phyloP scores from a whole-genome alignment of 2,113 vertebrate species.

The Psephotus haematonotus region DNA sequence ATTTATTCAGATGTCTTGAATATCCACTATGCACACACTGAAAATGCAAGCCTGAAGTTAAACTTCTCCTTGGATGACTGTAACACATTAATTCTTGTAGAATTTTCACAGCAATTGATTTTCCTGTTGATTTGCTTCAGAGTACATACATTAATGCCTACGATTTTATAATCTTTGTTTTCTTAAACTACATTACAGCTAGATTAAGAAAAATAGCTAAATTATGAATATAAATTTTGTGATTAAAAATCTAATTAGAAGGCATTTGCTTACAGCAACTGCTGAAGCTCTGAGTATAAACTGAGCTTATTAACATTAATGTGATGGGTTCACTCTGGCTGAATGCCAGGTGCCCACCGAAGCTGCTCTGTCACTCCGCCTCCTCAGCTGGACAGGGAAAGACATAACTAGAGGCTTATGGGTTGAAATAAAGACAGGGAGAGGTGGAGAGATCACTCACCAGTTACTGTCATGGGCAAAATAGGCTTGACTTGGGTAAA shows the following conservation, averaged over 20 bases:
- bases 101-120: slow-evolving; percentile 19
- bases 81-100: background rate
- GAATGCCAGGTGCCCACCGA: background rate
- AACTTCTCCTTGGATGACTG: background rate
- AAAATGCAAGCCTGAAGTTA: background rate
- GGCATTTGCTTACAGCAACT: background rate
- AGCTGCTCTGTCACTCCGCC: accelerated
- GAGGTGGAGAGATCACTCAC: background rate
- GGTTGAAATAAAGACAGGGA: background rate
- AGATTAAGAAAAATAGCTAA: slow-evolving; percentile 25
- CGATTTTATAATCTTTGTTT: background rate
- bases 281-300: background rate
- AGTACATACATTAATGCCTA: background rate
- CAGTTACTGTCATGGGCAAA: background rate
- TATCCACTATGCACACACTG: background rate
- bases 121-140: background rate
- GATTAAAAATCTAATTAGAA: background rate
- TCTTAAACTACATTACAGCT: background rate
- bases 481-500: background rate
- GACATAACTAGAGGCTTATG: accelerated
- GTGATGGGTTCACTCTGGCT: background rate
- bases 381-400: background rate
- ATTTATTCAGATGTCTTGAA: background rate
- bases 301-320: background rate
- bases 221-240: background rate